These are phyloP conservation scores for Brachionus rotundiformis DNA, from an alignment of 1,140 invertebrate species.

Conservation along the genomic window DNA sequence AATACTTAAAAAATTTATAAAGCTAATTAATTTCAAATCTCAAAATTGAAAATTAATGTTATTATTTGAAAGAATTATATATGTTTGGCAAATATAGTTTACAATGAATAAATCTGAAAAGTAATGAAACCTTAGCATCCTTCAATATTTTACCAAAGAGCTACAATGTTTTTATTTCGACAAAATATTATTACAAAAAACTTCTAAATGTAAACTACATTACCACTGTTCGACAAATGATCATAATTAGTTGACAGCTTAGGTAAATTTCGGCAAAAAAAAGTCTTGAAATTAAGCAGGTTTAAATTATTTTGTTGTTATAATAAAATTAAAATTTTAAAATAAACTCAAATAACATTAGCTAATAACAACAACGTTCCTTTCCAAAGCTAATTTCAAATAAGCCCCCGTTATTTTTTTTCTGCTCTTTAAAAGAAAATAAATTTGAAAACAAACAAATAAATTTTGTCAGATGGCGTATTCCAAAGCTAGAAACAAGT, in stretches of 20 bases:
- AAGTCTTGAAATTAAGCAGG: background rate
- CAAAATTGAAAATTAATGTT: background rate
- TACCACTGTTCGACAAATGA: background rate
- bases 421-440: background rate
- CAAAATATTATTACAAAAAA: background rate
- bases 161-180: slow-evolving; percentile 14
- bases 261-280: background rate
- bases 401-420: background rate
- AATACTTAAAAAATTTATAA: slow-evolving; percentile 24
- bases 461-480: background rate
- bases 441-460: slow-evolving; percentile 12
- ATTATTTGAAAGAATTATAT: slow-evolving; percentile 5
- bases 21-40: slow-evolving; percentile 7
- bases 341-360: slow-evolving; percentile 34
- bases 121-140: slow-evolving; percentile 11
- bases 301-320: background rate
- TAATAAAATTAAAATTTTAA: slow-evolving; percentile 4
- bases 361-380: background rate
- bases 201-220: background rate
- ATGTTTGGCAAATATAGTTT: background rate
- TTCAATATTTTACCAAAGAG: background rate
- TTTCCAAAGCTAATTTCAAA: background rate
- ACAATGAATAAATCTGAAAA: slow-evolving; percentile 3
- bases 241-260: slow-evolving; percentile 14
- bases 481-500: slow-evolving; percentile 32